phyloP scores from a whole-genome alignment of 2,113 vertebrate species.

The Istiophorus platypterus region DNA sequence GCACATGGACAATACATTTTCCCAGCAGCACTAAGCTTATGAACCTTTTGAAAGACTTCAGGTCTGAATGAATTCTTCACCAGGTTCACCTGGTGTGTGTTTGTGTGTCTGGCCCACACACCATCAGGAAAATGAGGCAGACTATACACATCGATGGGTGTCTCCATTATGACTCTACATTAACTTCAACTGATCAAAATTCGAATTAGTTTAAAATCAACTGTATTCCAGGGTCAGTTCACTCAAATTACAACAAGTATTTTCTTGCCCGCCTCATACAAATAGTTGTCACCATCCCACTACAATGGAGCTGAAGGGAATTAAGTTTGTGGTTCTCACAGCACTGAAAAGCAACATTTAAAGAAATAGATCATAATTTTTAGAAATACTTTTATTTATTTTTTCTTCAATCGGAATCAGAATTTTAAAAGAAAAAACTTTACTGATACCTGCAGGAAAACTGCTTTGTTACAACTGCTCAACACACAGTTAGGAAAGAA shows the following conservation, averaged over 20 bases:
- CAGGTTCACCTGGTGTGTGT: neutral
- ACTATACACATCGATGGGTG: neutral
- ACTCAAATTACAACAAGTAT: neutral
- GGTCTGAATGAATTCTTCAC: neutral
- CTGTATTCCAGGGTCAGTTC: neutral
- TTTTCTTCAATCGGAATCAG: neutral
- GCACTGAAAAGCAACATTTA: neutral
- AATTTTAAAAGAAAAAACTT: too few relatives aligned
- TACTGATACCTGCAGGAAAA: too few relatives aligned
- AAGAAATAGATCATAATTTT: neutral
- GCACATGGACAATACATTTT: constrained; percentile 14
- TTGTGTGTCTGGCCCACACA: constrained; percentile 16
- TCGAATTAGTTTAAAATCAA: neutral
- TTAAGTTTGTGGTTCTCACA: neutral
- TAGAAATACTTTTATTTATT: neutral
- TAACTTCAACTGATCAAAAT: too few relatives aligned
- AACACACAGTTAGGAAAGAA: too few relatives aligned
- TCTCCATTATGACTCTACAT: neutral
- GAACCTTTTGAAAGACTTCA: neutral
- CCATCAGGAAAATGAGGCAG: constrained; percentile 3
- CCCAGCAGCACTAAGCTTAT: neutral
- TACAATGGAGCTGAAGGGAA: neutral
- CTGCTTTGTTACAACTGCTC: too few relatives aligned
- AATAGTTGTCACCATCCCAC: neutral
- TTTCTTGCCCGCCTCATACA: neutral